Evolutionary conservation across 2,113 vertebrate species (phyloP), one percentile per base, ranked within the genome.

Genomic region (Hylia prasina): DNA sequence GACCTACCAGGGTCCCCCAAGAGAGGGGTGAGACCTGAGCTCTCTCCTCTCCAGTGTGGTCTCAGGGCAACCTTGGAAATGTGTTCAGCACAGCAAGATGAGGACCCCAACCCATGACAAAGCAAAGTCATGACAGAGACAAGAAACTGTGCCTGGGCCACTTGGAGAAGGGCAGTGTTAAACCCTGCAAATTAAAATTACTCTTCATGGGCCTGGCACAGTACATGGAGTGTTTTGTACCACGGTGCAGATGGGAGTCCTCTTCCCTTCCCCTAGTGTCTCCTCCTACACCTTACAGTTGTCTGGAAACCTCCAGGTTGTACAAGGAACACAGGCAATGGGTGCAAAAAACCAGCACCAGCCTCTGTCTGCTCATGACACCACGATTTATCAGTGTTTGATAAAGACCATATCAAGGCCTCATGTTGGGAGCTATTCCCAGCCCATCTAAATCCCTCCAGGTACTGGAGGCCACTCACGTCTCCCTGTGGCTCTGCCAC

Each of bases 21-120:
- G 94, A 90, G 45, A 89, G 48, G 53, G 86, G n/a, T 0, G 28
- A 95, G 92, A 93, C 78, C 48, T 87, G 90, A 91, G 84, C 84
- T 85, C 65, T 78, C 91, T 90, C 93, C 56, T 93, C 79, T 90
- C 88, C 2, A 6, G 28, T 75, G 68, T 9, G 42, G 90, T 89
- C 91, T 96, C 89, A 88, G 94, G 93, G 79, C 60, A 96, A 84
- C 60, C 76, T 91, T 3, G 0, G 83, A 79, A 95, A 93, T 92
- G 72, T 89, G 84, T 93, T 91, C 89, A 94, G 91, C 81, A 88
- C 61, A 86, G 84, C 68, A 57, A 65, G 71, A 96, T 94, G 90
- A 91, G 69, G 66, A 94, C 35, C 51, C 27, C 81, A 82, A 54
- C 33, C 65, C 89, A 91, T 0, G 7, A 81, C 23, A 23, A 92